Evolutionary conservation across 1,140 invertebrate genomes (phyloP).

Genomic region (Macrobrachium nipponense): DNA sequence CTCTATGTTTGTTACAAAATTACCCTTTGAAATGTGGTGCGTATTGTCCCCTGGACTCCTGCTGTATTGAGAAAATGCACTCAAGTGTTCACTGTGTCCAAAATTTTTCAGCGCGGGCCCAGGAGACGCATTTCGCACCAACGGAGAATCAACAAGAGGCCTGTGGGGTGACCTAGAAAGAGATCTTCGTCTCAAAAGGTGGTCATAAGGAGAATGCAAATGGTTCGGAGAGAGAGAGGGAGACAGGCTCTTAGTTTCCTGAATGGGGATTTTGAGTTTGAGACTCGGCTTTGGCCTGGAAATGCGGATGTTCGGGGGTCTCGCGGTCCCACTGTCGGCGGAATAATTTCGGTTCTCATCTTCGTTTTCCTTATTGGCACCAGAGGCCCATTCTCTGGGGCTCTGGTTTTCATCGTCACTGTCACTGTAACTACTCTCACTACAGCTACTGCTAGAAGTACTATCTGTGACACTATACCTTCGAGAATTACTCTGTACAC

Average conservation of each 20-base stretch:
- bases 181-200: neutral
- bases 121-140: neutral
- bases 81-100: no score
- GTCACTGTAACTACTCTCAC: slow-evolving; percentile 17
- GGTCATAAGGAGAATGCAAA: neutral
- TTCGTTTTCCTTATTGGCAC: neutral
- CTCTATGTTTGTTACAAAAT: no score
- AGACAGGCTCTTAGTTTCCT: neutral
- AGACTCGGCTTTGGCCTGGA: neutral
- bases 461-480: slow-evolving; percentile 4
- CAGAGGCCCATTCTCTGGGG: neutral
- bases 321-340: neutral
- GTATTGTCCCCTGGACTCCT: no score
- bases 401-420: slow-evolving; percentile 16
- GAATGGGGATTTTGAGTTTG: slow-evolving; percentile 5
- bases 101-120: neutral
- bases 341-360: neutral
- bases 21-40: no score
- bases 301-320: neutral
- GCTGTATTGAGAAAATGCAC: no score
- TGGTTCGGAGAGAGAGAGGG: neutral
- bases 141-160: neutral
- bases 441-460: slow-evolving; percentile 9
- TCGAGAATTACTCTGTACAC: no score
- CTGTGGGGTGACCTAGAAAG: slow-evolving; percentile 1